Percentiles rank a stretch among this genome's conserved stretches.
Conservation (phyloP, 1,140 invertebrate species). For the Tetragnatha versicolor region DNA sequence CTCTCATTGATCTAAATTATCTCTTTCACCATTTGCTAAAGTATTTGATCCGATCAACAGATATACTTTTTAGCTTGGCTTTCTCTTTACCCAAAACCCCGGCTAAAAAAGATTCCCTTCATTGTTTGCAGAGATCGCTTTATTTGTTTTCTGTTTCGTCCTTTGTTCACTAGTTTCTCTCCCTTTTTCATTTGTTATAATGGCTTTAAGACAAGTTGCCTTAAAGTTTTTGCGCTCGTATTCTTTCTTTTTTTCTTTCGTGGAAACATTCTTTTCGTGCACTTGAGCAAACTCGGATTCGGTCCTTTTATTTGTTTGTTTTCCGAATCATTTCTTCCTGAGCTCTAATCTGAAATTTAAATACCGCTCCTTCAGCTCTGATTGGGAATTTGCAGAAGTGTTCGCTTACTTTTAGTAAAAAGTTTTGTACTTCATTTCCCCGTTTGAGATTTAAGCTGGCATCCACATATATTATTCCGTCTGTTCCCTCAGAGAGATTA, state of each 20-base stretch:
- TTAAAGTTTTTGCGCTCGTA: slow-evolving; percentile 19
- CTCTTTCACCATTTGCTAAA: slow-evolving; percentile 32
- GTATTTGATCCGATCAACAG: slow-evolving; percentile 7
- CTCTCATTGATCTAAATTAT: slow-evolving; percentile 20
- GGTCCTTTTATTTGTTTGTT: slow-evolving; percentile 7
- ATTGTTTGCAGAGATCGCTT: slow-evolving; percentile 5
- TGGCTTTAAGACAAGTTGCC: slow-evolving; percentile 29
- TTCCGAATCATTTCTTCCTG: neutral
- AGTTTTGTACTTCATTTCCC: neutral
- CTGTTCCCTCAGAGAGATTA: too few species aligned
- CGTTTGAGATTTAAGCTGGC: neutral
- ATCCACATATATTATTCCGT: too few species aligned
- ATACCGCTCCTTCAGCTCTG: neutral
- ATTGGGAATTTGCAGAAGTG: neutral
- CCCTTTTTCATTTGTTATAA: slow-evolving; percentile 40
- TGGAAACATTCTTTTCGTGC: slow-evolving; percentile 16
- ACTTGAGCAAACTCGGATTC: slow-evolving; percentile 14
- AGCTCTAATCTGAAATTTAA: slow-evolving; percentile 22
- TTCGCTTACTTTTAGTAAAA: neutral
- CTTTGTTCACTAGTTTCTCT: slow-evolving; percentile 11
- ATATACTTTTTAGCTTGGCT: slow-evolving; percentile 25
- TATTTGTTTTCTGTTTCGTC: slow-evolving; percentile 22
- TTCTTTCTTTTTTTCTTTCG: neutral
- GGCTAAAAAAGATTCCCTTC: neutral
- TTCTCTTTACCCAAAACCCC: neutral